Conservation (phyloP, 2,113 vertebrate species). For the Melanerpes aurifrons region DNA sequence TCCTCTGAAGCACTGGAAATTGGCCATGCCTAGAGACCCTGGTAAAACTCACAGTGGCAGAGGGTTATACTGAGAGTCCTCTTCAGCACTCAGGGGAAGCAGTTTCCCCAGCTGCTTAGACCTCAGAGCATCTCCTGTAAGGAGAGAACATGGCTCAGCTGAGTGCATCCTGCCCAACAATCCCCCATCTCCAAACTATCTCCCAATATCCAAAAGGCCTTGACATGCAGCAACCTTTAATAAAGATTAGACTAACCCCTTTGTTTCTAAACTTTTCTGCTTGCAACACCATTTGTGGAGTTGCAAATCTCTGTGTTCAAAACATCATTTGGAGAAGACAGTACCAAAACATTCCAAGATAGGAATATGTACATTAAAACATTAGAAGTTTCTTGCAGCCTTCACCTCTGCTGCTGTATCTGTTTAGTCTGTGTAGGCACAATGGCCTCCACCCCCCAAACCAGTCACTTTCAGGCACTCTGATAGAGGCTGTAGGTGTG, state of each 20-base stretch:
- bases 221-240: neutral
- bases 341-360: neutral
- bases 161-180: neutral
- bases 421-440: neutral
- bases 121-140: neutral
- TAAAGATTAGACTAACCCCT: neutral
- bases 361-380: neutral
- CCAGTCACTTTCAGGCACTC: neutral
- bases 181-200: neutral
- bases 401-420: neutral
- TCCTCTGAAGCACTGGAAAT: conserved; percentile 28
- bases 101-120: neutral
- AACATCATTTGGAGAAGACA: neutral
- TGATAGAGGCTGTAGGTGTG: neutral
- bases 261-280: neutral
- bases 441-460: neutral
- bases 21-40: neutral
- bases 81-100: neutral
- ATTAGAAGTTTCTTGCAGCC: neutral
- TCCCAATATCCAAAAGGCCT: neutral
- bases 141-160: fast-evolving
- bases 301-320: neutral
- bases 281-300: neutral
- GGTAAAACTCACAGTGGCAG: neutral
- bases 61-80: neutral